Evolutionary conservation across 2,888 invertebrate species (phyloP).

Genomic region (Tipula unca): DNA sequence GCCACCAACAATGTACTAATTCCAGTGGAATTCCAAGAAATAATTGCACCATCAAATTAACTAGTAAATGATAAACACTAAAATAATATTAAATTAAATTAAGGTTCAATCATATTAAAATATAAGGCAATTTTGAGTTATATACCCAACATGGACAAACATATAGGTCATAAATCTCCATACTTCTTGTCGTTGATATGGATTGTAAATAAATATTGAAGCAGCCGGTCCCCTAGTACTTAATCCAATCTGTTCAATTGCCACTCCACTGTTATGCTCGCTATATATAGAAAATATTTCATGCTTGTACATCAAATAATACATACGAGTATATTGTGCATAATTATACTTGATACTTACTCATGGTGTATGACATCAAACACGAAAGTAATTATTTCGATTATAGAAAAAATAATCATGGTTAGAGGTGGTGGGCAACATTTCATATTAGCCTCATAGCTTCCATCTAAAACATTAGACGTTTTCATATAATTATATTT

Average conservation of each 20-base stretch:
- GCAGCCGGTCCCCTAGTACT: constrained; percentile 66
- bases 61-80: background rate
- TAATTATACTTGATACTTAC: constrained; percentile 30
- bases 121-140: constrained; percentile 51
- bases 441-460: constrained; percentile 84
- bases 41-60: constrained; percentile 76
- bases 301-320: background rate
- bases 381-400: constrained; percentile 71
- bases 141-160: constrained; percentile 88
- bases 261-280: background rate
- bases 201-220: constrained; percentile 79
- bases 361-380: constrained; percentile 40
- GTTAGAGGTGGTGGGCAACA: constrained; percentile 89
- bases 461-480: constrained; percentile 48
- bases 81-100: background rate
- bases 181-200: constrained; percentile 71
- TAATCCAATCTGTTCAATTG: constrained; percentile 31
- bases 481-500: background rate
- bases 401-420: constrained; percentile 80
- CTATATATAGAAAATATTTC: background rate
- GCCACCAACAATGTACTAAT: constrained; percentile 94
- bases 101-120: constrained; percentile 75
- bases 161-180: constrained; percentile 95
- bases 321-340: constrained; percentile 32
- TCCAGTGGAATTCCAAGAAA: constrained; percentile 90